These are phyloP conservation scores for Xenopus tropicalis DNA, from an alignment of 2,113 vertebrate genomes.

Conservation along the genomic window DNA sequence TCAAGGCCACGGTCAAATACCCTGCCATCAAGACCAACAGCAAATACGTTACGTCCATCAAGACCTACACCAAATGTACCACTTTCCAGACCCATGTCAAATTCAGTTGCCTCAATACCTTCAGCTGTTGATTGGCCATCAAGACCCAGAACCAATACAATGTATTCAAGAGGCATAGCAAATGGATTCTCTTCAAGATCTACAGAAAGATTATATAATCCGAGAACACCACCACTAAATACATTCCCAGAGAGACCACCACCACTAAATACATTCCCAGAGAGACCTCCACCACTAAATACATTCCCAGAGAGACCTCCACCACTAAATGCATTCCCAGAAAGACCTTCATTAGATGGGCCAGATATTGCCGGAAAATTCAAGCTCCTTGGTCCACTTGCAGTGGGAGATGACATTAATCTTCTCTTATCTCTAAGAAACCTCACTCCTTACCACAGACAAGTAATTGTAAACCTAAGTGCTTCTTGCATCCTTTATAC, in stretches of 20 bases:
- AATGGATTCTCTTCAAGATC: background rate
- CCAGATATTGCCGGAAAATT: slow-evolving; percentile 68
- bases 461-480: slow-evolving; percentile 63
- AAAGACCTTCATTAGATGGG: slow-evolving; percentile 27
- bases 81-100: background rate
- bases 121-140: background rate
- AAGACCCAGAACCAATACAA: background rate
- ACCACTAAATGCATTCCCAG: background rate
- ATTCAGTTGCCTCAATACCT: slow-evolving; percentile 1
- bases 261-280: background rate
- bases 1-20: background rate
- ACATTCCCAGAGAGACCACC: no score
- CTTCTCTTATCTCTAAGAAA: slow-evolving; percentile 60
- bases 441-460: slow-evolving; percentile 52
- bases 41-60: background rate
- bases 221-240: background rate
- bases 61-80: background rate
- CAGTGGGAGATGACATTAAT: slow-evolving; percentile 65
- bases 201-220: background rate
- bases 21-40: background rate
- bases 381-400: slow-evolving; percentile 60
- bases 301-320: background rate
- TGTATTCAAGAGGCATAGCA: background rate
- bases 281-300: background rate
- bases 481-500: slow-evolving; percentile 67